Percentiles rank a stretch among this genome's conserved stretches.
These are phyloP conservation scores for Cyprinodon diabolis DNA, from an alignment of 2,797 vertebrate species.

Conservation along the genomic window DNA sequence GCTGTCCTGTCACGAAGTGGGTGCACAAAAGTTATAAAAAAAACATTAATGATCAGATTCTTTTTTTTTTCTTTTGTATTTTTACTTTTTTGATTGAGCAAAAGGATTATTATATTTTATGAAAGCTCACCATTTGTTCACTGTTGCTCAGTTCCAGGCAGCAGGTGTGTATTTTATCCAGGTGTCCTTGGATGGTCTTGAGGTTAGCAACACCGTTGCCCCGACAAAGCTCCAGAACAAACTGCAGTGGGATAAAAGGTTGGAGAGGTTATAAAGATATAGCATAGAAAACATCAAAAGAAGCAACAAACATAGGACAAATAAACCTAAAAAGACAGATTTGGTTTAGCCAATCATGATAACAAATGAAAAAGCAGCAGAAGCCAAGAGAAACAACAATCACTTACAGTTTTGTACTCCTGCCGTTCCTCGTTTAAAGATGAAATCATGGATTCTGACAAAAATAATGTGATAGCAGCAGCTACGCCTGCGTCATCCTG, in stretches of 20 bases:
- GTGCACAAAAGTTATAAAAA: background rate
- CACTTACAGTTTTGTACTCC: too few species aligned
- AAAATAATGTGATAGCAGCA: too few species aligned
- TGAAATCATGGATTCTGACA: too few species aligned
- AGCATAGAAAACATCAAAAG: background rate
- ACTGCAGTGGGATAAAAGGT: constrained; percentile 28
- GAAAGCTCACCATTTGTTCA: constrained; percentile 45
- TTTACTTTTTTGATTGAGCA: background rate
- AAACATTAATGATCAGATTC: background rate
- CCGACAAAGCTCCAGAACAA: constrained; percentile 70
- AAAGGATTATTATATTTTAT: background rate
- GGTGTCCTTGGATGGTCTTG: constrained; percentile 62
- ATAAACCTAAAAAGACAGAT: background rate
- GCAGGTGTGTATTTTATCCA: constrained; percentile 67
- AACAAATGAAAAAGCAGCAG: too few species aligned
- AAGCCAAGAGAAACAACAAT: too few species aligned
- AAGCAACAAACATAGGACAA: background rate
- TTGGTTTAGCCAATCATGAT: too few species aligned
- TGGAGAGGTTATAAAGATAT: background rate
- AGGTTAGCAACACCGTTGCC: constrained; percentile 50
- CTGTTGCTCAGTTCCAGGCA: constrained; percentile 47
- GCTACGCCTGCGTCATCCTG: too few species aligned
- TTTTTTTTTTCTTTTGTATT: background rate
- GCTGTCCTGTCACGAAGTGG: constrained; percentile 34
- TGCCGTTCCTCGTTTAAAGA: too few species aligned